These are phyloP conservation scores for Augochlora pura DNA, from an alignment of 1,140 invertebrate genomes.

Conservation along the genomic window DNA sequence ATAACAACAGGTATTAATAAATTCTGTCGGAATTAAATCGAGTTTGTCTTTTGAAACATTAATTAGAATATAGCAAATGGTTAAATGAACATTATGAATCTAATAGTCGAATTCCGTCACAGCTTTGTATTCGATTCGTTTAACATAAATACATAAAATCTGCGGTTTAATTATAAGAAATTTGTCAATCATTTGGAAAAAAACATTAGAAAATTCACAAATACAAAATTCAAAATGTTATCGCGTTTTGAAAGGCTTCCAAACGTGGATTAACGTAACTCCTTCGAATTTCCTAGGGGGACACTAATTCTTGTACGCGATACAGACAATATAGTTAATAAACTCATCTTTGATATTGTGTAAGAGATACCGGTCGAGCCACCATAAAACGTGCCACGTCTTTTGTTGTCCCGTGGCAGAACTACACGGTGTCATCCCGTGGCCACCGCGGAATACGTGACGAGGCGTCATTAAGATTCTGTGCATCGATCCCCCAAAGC, in stretches of 20 bases:
- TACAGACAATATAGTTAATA: background rate
- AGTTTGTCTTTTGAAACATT: background rate
- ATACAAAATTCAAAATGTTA: no score
- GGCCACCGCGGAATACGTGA: slow-evolving; percentile 33
- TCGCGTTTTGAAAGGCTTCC: no score
- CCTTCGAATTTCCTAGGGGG: background rate
- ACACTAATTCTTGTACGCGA: background rate
- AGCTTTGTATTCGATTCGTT: no score
- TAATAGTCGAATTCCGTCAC: no score
- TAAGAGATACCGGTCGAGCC: slow-evolving; percentile 19
- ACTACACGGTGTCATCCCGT: slow-evolving; percentile 12
- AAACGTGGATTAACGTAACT: no score
- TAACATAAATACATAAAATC: no score
- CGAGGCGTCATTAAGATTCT: slow-evolving; percentile 40
- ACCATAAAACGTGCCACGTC: slow-evolving; percentile 25
- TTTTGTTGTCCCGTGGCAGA: slow-evolving; percentile 14
- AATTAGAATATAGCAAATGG: background rate
- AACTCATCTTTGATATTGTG: background rate
- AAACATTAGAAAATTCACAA: no score
- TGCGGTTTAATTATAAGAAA: no score
- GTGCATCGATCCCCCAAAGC: slow-evolving; percentile 41
- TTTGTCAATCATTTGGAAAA: no score
- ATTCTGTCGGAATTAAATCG: background rate
- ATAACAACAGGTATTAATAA: background rate
- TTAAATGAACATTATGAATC: no score